Evolutionary conservation across 2,888 invertebrate genomes (phyloP).

Genomic region (Epicampocera succincta): DNA sequence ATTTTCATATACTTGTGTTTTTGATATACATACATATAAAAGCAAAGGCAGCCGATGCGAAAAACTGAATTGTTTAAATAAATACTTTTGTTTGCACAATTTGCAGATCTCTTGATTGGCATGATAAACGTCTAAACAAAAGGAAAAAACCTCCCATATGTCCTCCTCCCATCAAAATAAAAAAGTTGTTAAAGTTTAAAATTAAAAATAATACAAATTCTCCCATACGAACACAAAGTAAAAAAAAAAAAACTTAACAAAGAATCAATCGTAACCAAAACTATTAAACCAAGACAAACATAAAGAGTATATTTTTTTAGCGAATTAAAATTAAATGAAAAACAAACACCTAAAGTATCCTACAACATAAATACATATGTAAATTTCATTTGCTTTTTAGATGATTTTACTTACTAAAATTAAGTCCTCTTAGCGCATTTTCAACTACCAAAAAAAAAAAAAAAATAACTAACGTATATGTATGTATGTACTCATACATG

Average conservation of each 20-base stretch:
- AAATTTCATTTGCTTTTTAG: constrained; percentile 62
- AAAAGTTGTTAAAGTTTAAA: constrained; percentile 59
- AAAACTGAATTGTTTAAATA: too few species aligned
- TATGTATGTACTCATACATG: not conserved
- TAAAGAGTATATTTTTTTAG: constrained; percentile 65
- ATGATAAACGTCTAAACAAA: constrained; percentile 9
- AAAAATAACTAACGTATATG: not conserved
- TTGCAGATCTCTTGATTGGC: too few species aligned
- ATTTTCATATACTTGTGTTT: too few species aligned
- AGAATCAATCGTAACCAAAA: constrained; percentile 32
- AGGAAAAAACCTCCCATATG: constrained; percentile 35
- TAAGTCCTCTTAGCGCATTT: constrained; percentile 38
- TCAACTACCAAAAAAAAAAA: not conserved
- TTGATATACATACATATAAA: too few species aligned
- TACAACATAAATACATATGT: constrained; percentile 13
- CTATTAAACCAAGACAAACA: constrained; percentile 16
- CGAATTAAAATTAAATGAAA: constrained; percentile 40
- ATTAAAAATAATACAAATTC: constrained; percentile 8
- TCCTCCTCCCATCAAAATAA: constrained; percentile 24
- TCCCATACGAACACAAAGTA: not conserved
- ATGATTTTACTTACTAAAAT: constrained; percentile 14
- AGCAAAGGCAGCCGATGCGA: too few species aligned
- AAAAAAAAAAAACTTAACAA: constrained; percentile 41
- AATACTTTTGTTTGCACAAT: too few species aligned
- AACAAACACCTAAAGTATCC: constrained; percentile 31